These are phyloP conservation scores for Epizoanthus fatuus DNA, from an alignment of 92 coral and sea anemone genomes.

Conservation along the genomic window DNA sequence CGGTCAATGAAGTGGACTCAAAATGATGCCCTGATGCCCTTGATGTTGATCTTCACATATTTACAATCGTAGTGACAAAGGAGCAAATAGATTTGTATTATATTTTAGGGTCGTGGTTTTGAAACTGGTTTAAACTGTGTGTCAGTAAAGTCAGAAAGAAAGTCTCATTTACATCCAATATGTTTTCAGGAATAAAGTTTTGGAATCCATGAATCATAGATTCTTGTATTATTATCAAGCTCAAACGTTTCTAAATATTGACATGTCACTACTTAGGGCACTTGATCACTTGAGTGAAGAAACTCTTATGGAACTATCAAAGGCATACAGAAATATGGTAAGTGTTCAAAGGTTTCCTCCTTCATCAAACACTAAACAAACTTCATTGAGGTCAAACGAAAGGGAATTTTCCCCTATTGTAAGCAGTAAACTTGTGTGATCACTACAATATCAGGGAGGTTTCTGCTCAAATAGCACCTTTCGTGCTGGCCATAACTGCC, in stretches of 20 bases:
- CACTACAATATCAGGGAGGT: too few species aligned
- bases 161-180: not conserved
- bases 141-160: too few species aligned
- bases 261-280: constrained; percentile 38
- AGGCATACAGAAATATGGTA: constrained; percentile 81
- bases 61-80: too few species aligned
- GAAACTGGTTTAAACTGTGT: too few species aligned
- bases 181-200: not conserved
- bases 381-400: not conserved
- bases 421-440: too few species aligned
- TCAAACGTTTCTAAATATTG: not conserved
- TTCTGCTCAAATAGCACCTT: too few species aligned
- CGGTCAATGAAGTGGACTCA: not conserved
- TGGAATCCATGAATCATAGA: too few species aligned
- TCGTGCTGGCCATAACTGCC: too few species aligned
- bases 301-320: constrained; percentile 72
- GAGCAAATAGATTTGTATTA: too few species aligned
- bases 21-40: too few species aligned
- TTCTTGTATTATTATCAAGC: constrained; percentile 1
- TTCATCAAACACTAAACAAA: not conserved
- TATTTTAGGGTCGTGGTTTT: too few species aligned
- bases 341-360: not conserved
- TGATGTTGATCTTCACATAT: too few species aligned
- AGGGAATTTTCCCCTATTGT: not conserved
- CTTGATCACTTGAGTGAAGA: constrained; percentile 80